Evolutionary conservation across 2,113 vertebrate genomes (phyloP).

Genomic region (Eudyptes chrysolophus): DNA sequence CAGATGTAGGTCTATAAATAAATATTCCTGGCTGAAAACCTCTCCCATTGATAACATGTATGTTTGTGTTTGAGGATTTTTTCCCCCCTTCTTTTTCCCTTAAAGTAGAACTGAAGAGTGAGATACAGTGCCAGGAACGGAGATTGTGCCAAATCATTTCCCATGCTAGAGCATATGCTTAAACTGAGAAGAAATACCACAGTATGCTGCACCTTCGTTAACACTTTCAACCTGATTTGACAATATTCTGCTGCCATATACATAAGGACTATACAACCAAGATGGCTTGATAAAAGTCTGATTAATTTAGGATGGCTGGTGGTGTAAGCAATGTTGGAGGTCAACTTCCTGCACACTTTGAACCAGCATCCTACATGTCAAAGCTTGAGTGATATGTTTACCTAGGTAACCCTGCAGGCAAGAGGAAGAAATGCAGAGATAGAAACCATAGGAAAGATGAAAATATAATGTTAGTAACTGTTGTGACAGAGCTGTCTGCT

Average conservation of each 20-base stretch:
- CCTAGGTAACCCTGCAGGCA: neutral
- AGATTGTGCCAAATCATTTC: neutral
- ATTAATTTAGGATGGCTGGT: neutral
- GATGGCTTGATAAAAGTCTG: neutral
- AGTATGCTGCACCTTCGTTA: neutral
- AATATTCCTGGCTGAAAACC: neutral
- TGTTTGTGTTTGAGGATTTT: neutral
- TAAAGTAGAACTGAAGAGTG: neutral
- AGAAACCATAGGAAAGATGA: neutral
- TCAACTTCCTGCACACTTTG: neutral
- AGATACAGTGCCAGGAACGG: neutral
- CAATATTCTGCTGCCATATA: neutral
- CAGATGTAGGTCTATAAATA: slow-evolving; percentile 50
- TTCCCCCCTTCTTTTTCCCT: neutral
- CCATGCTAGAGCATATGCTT: neutral
- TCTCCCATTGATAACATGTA: neutral
- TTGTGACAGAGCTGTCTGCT: neutral
- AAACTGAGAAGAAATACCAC: neutral
- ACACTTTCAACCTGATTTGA: neutral
- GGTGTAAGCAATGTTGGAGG: neutral
- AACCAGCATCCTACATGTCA: neutral
- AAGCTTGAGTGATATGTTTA: neutral
- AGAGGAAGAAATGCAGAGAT: neutral
- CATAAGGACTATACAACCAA: neutral
- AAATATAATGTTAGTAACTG: neutral